Percentiles rank a stretch among this genome's conserved stretches.
Conservation (phyloP, 2,797 vertebrate genomes). For the Vespertilio murinus region DNA sequence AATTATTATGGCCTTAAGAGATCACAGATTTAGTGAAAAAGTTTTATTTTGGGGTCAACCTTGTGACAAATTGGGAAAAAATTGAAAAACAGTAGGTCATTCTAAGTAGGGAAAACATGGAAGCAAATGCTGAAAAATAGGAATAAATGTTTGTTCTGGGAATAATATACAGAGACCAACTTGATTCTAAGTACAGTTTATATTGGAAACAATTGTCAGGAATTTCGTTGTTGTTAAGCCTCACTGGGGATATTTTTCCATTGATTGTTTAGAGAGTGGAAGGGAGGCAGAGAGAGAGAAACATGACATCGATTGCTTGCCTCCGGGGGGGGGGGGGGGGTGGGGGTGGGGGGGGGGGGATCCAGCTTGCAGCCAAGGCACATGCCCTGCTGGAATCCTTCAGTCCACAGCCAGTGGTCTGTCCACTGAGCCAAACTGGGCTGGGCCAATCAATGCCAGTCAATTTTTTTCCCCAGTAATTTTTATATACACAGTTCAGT, state of each 20-base stretch:
- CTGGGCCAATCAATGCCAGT: too few species aligned
- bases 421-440: too few species aligned
- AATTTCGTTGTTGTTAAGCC: neutral
- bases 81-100: neutral
- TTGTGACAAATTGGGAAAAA: neutral
- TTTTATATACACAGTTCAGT: neutral
- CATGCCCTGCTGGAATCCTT: too few species aligned
- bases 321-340: too few species aligned
- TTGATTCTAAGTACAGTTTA: slow-evolving; percentile 25
- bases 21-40: slow-evolving; percentile 37
- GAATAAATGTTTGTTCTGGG: neutral
- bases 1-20: neutral
- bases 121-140: slow-evolving; percentile 41
- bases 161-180: neutral
- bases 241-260: too few species aligned
- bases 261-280: too few species aligned
- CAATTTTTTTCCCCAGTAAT: neutral
- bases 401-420: too few species aligned
- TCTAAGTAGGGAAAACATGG: neutral
- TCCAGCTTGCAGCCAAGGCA: too few species aligned
- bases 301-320: too few species aligned
- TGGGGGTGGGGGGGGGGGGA: too few species aligned
- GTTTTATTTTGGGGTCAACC: neutral
- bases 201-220: neutral
- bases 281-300: too few species aligned